Conservation (phyloP, 1,140 invertebrate species). For the Diachasma alloeum region DNA sequence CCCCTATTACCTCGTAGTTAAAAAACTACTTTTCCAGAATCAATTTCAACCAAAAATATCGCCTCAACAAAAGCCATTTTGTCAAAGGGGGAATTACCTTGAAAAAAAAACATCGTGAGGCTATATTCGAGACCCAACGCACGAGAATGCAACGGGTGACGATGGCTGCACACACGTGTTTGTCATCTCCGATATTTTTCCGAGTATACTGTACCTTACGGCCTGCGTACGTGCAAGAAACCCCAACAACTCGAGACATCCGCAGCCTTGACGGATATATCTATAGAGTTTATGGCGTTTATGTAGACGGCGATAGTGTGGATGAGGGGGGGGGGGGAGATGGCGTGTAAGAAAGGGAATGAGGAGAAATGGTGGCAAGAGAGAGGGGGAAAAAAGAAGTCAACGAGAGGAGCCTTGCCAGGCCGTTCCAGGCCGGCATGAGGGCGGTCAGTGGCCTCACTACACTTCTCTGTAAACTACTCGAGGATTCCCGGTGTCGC, state of each 20-base stretch:
- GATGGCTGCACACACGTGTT: slow-evolving; percentile 22
- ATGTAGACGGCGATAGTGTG: background rate
- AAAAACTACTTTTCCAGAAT: too few relatives aligned
- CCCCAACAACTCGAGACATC: background rate
- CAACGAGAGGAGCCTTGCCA: slow-evolving; percentile 30
- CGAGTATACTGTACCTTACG: slow-evolving; percentile 6
- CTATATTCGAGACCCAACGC: background rate
- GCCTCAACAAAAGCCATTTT: too few relatives aligned
- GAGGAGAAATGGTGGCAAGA: background rate
- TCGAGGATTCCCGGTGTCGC: background rate
- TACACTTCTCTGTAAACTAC: slow-evolving; percentile 25
- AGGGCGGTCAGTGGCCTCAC: slow-evolving; percentile 36
- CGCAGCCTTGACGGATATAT: background rate
- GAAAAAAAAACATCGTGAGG: background rate
- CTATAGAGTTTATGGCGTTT: background rate
- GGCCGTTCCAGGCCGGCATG: background rate
- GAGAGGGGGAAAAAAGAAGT: slow-evolving; percentile 11
- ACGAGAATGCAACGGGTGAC: background rate
- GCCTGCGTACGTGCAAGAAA: background rate
- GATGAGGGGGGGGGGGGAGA: background rate
- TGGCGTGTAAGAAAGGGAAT: background rate
- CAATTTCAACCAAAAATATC: too few relatives aligned
- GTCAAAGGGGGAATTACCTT: background rate
- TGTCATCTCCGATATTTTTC: slow-evolving; percentile 26
- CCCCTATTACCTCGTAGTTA: too few relatives aligned